These are phyloP conservation scores for Helicolenus hilgendorfi DNA, from an alignment of 2,797 vertebrate genomes.

Conservation along the genomic window DNA sequence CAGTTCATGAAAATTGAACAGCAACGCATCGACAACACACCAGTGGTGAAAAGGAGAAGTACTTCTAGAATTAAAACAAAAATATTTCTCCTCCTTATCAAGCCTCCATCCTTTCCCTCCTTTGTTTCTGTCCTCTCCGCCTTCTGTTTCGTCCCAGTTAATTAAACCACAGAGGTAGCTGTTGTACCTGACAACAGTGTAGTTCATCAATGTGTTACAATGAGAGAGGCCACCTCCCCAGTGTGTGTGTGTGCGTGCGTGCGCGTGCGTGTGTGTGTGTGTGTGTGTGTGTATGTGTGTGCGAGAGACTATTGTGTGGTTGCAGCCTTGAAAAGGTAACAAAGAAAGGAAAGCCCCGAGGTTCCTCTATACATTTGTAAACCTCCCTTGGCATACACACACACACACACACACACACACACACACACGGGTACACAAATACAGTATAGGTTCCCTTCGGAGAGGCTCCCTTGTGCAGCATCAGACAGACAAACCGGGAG, in stretches of 20 bases:
- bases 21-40: neutral
- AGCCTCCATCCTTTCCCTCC: constrained; percentile 32
- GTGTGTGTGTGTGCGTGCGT: constrained; percentile 29
- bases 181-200: constrained; percentile 74
- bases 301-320: constrained; percentile 56
- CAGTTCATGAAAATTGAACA: neutral
- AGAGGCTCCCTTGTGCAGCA: constrained; percentile 63
- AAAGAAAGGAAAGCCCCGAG: constrained; percentile 78
- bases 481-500: constrained; percentile 53
- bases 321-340: constrained; percentile 76
- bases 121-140: constrained; percentile 47
- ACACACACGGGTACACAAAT: neutral
- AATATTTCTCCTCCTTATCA: constrained; percentile 29
- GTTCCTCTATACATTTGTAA: constrained; percentile 74
- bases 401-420: constrained; percentile 6
- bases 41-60: neutral
- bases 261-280: constrained; percentile 7
- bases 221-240: constrained; percentile 72
- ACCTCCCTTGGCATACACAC: constrained; percentile 31
- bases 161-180: constrained; percentile 82
- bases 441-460: constrained; percentile 26
- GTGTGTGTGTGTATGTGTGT: neutral
- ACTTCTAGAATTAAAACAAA: constrained; percentile 7
- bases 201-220: constrained; percentile 77
- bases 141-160: constrained; percentile 67